phyloP scores from a whole-genome alignment of 2,113 vertebrate genomes.

The Delphinus delphis region DNA sequence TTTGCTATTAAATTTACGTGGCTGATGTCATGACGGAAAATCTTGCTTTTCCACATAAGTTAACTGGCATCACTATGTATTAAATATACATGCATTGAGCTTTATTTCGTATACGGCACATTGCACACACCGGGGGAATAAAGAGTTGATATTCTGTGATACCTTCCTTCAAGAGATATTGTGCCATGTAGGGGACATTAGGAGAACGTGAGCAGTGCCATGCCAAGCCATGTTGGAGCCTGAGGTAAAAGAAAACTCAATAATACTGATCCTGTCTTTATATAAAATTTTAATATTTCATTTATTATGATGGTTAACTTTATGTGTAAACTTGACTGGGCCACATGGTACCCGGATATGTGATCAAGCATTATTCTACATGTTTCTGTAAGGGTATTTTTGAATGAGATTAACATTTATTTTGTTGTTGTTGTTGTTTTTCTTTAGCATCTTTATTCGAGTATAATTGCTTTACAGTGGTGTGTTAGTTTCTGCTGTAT shows the following conservation, averaged over 20 bases:
- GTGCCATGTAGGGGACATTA: background rate
- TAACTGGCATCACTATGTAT: accelerated
- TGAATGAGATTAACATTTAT: background rate
- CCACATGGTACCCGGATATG: background rate
- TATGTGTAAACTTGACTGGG: too few species aligned
- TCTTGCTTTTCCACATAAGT: background rate
- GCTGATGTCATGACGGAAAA: background rate
- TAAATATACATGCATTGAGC: background rate
- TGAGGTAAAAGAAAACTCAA: background rate
- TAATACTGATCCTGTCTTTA: background rate
- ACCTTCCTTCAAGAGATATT: background rate
- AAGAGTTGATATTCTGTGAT: too few species aligned
- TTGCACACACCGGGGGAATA: accelerated
- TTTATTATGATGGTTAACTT: background rate
- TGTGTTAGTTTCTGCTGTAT: too few species aligned
- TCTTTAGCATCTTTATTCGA: too few species aligned
- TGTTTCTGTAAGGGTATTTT: background rate
- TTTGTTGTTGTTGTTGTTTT: too few species aligned
- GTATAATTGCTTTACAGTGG: too few species aligned
- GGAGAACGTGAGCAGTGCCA: background rate
- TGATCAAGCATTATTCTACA: background rate
- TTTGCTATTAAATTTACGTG: background rate
- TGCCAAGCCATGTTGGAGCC: accelerated
- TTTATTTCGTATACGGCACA: accelerated
- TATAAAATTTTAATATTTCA: background rate